phyloP scores from a whole-genome alignment of 2,888 invertebrate species.

The Tipula confusa region DNA sequence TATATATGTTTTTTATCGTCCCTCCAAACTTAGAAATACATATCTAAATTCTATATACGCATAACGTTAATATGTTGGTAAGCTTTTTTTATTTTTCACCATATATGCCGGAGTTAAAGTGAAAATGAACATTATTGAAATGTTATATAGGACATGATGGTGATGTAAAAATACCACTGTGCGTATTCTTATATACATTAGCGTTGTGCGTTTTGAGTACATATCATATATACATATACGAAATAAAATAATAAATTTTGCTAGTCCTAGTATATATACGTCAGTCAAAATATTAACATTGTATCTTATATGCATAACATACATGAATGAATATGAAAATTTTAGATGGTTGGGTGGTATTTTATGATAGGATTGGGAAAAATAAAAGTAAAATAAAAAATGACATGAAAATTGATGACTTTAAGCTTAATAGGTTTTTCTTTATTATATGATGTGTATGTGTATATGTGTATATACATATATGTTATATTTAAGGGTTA shows the following conservation, averaged over 20 bases:
- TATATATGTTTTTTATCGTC: neutral
- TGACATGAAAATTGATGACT: slow-evolving; percentile 20
- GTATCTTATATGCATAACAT: neutral
- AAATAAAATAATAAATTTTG: neutral
- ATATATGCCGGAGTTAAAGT: neutral
- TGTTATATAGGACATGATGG: neutral
- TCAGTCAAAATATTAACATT: neutral
- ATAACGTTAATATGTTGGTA: neutral
- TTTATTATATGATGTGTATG: neutral
- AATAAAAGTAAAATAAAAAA: neutral
- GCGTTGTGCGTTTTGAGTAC: neutral
- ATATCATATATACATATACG: too few species aligned
- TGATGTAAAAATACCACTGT: neutral
- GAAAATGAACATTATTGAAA: neutral
- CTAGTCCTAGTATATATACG: neutral
- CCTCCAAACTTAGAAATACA: neutral
- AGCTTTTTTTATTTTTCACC: neutral
- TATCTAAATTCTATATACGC: neutral
- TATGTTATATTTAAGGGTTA: neutral
- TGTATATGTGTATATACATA: neutral
- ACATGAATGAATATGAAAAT: neutral
- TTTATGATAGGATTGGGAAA: neutral
- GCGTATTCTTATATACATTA: neutral
- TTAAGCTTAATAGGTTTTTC: neutral
- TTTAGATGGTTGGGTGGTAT: neutral